Base-by-base conservation (phyloP, 2,113 vertebrate species). In the Etia nguti region DNA sequence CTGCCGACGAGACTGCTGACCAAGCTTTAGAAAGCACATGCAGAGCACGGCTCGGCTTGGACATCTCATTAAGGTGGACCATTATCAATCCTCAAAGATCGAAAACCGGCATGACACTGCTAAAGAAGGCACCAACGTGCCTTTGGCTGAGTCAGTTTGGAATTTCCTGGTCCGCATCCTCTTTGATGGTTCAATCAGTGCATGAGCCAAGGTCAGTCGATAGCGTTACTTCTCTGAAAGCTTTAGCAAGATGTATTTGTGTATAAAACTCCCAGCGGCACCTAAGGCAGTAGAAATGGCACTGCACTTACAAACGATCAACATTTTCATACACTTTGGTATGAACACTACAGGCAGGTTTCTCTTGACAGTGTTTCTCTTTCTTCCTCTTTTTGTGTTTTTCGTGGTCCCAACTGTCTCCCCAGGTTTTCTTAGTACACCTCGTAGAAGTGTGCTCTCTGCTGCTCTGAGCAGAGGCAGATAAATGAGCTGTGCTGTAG, bases 401-500 rank as follows among this genome's bases (percentile, higher is more conserved):
- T 79, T 62, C 48, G 38, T 82, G n/a, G 79, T 73, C 62, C 59
- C 73, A 83, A 59, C 82, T 86, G 87, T 91, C 90, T 94, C 65
- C 83, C 88, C 43, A 62, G 85, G 79, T 92, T 89, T 88, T 82
- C 79, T 70, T 20, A 50, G 55, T 82, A 18, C 75, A 79, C 82
- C 90, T 90, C 90, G 86, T 82, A 87, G 83, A 86, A 91, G 82
- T 86, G 73, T 88, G 56, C 65, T 90, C 89, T 91, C 55, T 89
- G 89, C 79, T 83, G 86, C 90, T 94, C 87, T 65, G 93, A 93
- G 92, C 86, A 70, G 88, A 88, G 56, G 85, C 91, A 95, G 94
- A 96, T 95, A 95, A 95, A 96, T 96, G 94, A 96, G 94, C 91
- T 90, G 86, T 91, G 90, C 90, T 92, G 90, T 84, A 88, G 90